phyloP scores from a whole-genome alignment of 2,797 vertebrate genomes.

The Hapalemur alaotrensis region DNA sequence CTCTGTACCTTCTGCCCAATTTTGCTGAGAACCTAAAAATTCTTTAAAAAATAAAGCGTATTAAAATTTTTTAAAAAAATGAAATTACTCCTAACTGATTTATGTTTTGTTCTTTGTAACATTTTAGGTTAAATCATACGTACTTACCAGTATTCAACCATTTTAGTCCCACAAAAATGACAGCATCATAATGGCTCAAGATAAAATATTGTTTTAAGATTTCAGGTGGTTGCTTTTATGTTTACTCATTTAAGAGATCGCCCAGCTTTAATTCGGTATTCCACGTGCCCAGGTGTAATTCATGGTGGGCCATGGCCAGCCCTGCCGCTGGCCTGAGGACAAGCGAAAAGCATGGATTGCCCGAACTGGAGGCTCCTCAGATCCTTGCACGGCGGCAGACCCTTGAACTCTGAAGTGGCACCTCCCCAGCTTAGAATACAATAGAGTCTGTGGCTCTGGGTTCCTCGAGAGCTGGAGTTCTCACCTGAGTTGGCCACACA shows the following conservation, averaged over 20 bases:
- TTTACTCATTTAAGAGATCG: neutral
- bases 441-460: neutral
- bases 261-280: neutral
- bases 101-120: constrained; percentile 38
- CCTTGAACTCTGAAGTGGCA: neutral
- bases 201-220: neutral
- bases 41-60: neutral
- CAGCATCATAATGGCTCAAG: neutral
- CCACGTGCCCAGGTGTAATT: neutral
- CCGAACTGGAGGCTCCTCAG: neutral
- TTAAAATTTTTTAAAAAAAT: neutral
- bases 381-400: neutral
- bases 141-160: neutral
- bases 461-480: neutral
- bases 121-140: neutral
- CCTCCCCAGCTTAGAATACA: neutral
- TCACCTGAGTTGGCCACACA: neutral
- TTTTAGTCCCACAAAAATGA: neutral
- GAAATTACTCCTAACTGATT: neutral
- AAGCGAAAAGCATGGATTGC: neutral
- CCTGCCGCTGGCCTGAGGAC: neutral
- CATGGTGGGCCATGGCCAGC: neutral
- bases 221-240: neutral
- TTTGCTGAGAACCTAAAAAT: neutral
- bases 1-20: neutral